Base-by-base conservation (phyloP, 2,888 invertebrate species). In the Thyatira batis region DNA sequence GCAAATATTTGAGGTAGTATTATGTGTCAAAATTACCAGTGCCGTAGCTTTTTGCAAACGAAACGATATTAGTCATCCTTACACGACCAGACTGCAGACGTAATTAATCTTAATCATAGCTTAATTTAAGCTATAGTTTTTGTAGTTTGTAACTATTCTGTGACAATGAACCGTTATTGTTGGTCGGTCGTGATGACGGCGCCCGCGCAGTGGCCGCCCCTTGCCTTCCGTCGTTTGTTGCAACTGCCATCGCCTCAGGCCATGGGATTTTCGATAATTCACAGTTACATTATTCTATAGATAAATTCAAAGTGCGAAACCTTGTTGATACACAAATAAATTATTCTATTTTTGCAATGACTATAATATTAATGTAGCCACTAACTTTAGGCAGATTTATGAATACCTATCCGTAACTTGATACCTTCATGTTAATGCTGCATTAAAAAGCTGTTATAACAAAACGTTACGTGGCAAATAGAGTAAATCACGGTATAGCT, bases 181-280 rank as follows among this genome's bases (percentile, higher is more conserved):
- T 28, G 23, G 51, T 5, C 28, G 3, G 28, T 1, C 28, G 28
- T 3, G n/a, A 11, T 11, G 9, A 33, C 33, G 33, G 9, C 33
- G 13, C 8, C 4, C n/a, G 17, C 60, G 57, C 45, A 39, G 58
- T 51, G 57, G 59, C 66, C 67, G 65, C 67, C 53, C 60, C 56
- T 23, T 63, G 69, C 67, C 71, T 77, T 79, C 77, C 77, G 76
- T 72, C 74, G 69, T 70, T 71, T 71, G 45, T 60, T 53, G 60
- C 67, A 63, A 61, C 57, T 58, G 45, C 17, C 45, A 45, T 45
- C 27, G 46, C 55, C 48, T 13, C 49, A 45, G 61, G 61, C 57
- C 28, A 43, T 43, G 51, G 51, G 27, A 39, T 61, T 63, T 53
- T 59, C 52, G 52, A 58, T 59, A 59, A 61, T 59, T 55, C 52